Evolutionary conservation across 2,888 invertebrate genomes (phyloP), one percentile per base, ranked within the genome.

Genomic region (Andrena fulva): DNA sequence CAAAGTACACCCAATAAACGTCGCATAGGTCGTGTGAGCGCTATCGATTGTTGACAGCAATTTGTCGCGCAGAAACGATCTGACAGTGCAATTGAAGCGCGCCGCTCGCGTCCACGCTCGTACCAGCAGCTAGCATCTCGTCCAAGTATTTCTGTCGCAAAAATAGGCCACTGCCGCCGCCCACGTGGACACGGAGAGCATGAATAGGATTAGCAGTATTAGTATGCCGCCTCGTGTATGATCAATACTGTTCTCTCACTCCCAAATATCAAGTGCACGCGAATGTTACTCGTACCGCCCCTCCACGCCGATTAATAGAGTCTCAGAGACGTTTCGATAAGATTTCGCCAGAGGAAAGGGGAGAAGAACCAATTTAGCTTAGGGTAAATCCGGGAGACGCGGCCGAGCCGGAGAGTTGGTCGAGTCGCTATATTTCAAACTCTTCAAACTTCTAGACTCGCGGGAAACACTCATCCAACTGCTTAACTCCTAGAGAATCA

Each of bases 161-260:
- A 87, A 86, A 82, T 82, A 74, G 84, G 79, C 74, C 80, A 87
- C 72, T 87, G 86, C 66, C 82, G 42, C 27, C 66, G 66, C 70
- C 83, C 87, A 87, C 87, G 87, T 87, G 87, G 77, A 24, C 62
- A 56, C 75, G 27, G 16, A 1, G 16, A 56, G 59, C 27, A 2
- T 31, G 52, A 68, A 75, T 62, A 60, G 52, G 27, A 69, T 63
- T 66, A 68, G 68, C 56, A 60, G 52, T 20, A 69, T 63, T 62
- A 59, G 59, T 48, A 33, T 27, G 24, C 8, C 27, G 20, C 8
- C 20, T 12, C 1, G 6, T 10, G 10, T 20, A 2, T 27, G 50
- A 62, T 73, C 62, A 33, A 73, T 63, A 73, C 42, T 0, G 10
- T 42, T 67, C 33, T 54, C 33, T 54, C 29, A 20, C 12, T 12